Percentiles rank a stretch among this genome's conserved stretches.
phyloP scores from a whole-genome alignment of 2,888 invertebrate species.

The Limnephilus rhombicus region DNA sequence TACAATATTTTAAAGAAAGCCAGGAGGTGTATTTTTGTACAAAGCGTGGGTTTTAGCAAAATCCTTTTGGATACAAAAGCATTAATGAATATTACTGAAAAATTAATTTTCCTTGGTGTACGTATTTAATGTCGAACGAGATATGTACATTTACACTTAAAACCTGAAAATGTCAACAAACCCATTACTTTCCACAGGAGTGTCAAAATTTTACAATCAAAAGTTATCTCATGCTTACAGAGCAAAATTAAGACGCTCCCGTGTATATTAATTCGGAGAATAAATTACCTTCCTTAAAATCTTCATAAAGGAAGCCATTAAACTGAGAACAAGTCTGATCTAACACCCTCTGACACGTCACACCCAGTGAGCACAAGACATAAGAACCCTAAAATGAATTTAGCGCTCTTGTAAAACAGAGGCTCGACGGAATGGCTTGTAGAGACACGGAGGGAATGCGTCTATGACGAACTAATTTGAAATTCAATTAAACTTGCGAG shows the following conservation, averaged over 20 bases:
- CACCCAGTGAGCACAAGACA: conserved; percentile 23
- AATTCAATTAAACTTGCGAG: conserved; percentile 65
- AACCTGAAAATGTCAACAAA: background rate
- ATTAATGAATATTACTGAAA: background rate
- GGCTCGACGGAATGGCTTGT: conserved; percentile 34
- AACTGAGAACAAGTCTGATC: conserved; percentile 38
- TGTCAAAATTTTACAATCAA: background rate
- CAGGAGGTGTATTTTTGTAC: too few species aligned
- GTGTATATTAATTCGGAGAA: conserved; percentile 22
- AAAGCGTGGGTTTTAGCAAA: too few species aligned
- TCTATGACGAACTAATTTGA: conserved; percentile 65
- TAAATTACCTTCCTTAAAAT: conserved; percentile 34
- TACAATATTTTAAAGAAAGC: too few species aligned
- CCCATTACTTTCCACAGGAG: background rate
- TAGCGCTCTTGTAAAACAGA: conserved; percentile 40
- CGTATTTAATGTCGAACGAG: background rate
- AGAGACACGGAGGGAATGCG: conserved; percentile 47
- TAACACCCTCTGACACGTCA: conserved; percentile 46
- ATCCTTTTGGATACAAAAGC: background rate
- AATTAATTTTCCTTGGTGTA: background rate
- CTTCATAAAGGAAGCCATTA: conserved; percentile 45
- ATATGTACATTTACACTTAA: background rate
- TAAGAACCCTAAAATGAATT: conserved; percentile 56
- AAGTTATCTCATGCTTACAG: background rate
- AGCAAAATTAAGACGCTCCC: background rate